Evolutionary conservation across 1,140 invertebrate species (phyloP), one percentile per base, ranked within the genome.

Genomic region (Berghia stephanieae): DNA sequence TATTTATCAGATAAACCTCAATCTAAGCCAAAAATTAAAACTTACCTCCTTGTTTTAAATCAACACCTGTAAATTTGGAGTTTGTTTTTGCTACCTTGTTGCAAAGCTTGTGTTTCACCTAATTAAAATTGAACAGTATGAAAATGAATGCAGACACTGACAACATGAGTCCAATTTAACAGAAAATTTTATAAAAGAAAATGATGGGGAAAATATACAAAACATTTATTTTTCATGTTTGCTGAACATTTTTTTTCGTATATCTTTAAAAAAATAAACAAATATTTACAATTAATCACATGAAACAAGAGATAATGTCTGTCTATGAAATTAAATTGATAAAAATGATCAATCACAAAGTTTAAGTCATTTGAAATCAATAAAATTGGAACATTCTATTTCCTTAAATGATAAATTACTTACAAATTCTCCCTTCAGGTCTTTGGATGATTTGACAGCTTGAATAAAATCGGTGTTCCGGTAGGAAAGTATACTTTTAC

Each of bases 31-130:
- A 27, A 21, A 31, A 49, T 34, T 36, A 46, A 31, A 67, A 73
- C 77, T 57, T 24, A 80, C 80, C 75, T 78, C 73, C 49, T 49
- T 18, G 43, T 38, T 73, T 77, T 34, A 67, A 60, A 63, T 75
- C 52, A 63, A 80, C 78, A 63, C 66, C 77, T 49, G 80, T 78
- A n/a, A 79, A 34, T 63, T 81, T 80, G 24, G 63, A 70, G 52
- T 86, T 86, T 3, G 81, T 82, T 60, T 77, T 72, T 52, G 75
- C 44, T 13, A 85, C 68, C 49, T 84, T 86, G 70, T 81, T 91
- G 84, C 60, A 87, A 86, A 77, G 89, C 84, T 81, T 91, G 83
- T 83, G 88, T 87, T 86, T 91, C 88, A 79, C 91, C 90, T 90
- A 10, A 79, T n/a, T 38, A 31, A 68, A 38, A 60, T 36, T 60